Evolutionary conservation across 1,140 invertebrate genomes (phyloP).

Genomic region (Sweltsa coloradensis): DNA sequence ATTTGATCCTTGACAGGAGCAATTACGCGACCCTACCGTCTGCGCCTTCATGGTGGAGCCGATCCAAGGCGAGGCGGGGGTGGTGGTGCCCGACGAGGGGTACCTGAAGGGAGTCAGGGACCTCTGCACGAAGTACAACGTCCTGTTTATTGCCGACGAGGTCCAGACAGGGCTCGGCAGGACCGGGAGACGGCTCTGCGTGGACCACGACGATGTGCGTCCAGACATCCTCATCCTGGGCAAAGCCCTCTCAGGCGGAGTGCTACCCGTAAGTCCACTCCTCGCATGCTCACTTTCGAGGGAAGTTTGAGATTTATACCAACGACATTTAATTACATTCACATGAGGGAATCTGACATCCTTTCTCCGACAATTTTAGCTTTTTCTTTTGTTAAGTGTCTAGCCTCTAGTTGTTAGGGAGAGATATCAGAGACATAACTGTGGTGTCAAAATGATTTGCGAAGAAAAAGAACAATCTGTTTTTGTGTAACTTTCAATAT

Average conservation of each 20-base stretch:
- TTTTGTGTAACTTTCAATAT: too few species aligned
- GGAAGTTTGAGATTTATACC: too few species aligned
- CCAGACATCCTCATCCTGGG: constrained; percentile 68
- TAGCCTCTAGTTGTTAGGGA: too few species aligned
- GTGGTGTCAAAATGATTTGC: too few species aligned
- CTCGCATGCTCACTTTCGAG: too few species aligned
- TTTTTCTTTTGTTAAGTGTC: too few species aligned
- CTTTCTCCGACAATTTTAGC: too few species aligned
- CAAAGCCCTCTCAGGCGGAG: constrained; percentile 73
- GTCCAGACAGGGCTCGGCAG: constrained; percentile 57
- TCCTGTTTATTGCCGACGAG: constrained; percentile 61
- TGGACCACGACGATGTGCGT: constrained; percentile 51
- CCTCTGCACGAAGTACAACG: constrained; percentile 53
- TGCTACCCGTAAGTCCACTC: constrained; percentile 53
- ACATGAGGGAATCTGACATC: too few species aligned
- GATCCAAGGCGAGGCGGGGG: constrained; percentile 95
- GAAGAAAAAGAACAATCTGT: too few species aligned
- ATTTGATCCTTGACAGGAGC: constrained; percentile 38
- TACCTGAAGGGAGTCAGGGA: constrained; percentile 48
- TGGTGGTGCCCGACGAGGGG: constrained; percentile 51
- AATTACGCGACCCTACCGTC: constrained; percentile 66
- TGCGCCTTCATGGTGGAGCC: constrained; percentile 99
- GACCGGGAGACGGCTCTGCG: constrained; percentile 48
- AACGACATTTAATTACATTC: too few species aligned
- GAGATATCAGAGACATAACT: too few species aligned